These are phyloP conservation scores for Gorsachius magnificus DNA, from an alignment of 2,797 vertebrate species.

Conservation along the genomic window DNA sequence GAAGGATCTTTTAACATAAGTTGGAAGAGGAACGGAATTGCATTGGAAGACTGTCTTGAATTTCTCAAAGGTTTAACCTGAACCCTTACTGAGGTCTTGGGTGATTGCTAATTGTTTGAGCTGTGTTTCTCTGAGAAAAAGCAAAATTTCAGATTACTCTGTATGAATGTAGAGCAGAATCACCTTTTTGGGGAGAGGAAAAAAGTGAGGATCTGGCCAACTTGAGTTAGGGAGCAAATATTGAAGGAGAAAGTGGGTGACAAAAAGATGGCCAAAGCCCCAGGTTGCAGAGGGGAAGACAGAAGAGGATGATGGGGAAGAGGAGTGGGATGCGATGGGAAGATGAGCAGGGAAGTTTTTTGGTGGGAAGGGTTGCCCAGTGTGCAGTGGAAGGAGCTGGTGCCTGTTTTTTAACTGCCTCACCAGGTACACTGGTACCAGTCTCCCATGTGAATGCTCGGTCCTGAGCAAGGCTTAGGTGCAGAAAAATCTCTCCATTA, in stretches of 20 bases:
- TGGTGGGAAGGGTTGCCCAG: neutral
- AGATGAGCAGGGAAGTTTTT: neutral
- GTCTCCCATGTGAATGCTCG: rapidly evolving
- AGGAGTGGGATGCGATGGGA: neutral
- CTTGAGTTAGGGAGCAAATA: neutral
- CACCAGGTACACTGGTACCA: rapidly evolving
- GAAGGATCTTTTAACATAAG: neutral
- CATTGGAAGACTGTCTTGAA: neutral
- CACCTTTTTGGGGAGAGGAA: neutral
- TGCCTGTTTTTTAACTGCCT: neutral
- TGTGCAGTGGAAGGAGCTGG: neutral
- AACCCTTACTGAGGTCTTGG: neutral
- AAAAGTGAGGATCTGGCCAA: neutral
- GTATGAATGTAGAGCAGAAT: neutral
- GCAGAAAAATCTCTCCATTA: neutral
- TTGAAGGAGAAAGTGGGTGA: neutral
- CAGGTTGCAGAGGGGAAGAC: neutral
- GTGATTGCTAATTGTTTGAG: neutral
- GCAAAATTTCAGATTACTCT: neutral
- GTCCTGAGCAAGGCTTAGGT: neutral
- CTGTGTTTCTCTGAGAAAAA: neutral
- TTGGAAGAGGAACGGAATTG: neutral
- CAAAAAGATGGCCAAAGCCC: neutral
- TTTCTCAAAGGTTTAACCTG: neutral
- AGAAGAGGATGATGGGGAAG: neutral